Percentiles rank a stretch among this genome's conserved stretches.
Evolutionary conservation across 2,113 vertebrate genomes (phyloP).

Genomic region (Nasalis larvatus): DNA sequence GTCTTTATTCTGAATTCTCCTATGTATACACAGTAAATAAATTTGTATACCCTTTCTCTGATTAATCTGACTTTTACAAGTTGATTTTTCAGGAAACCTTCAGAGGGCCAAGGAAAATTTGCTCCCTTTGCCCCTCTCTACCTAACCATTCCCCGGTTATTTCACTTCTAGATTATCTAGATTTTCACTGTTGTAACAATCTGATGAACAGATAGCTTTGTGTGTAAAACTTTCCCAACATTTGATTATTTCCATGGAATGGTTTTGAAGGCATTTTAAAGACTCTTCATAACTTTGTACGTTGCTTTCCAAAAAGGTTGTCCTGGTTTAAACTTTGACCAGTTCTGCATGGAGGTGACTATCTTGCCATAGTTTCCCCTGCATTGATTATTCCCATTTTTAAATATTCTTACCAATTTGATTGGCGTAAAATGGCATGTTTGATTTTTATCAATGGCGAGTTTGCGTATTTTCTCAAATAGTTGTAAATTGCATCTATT

Average conservation of each 20-base stretch:
- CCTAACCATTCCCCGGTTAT: not conserved
- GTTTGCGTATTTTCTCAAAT: slow-evolving; percentile 18
- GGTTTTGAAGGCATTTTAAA: not conserved
- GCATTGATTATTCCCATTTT: not conserved
- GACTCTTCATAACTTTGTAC: not conserved
- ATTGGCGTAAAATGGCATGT: not conserved
- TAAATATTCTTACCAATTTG: not conserved
- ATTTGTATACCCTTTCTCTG: not conserved
- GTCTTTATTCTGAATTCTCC: not conserved
- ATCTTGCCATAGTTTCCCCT: not conserved
- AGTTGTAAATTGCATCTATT: not conserved
- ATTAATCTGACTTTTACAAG: not conserved
- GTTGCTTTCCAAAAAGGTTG: not conserved
- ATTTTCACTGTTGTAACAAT: not conserved
- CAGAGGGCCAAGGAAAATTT: not conserved
- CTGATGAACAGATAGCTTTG: not conserved
- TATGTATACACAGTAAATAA: not conserved
- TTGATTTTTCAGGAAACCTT: not conserved
- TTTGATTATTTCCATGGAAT: not conserved
- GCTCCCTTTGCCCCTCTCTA: not conserved
- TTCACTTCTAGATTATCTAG: not conserved
- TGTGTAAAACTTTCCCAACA: not conserved
- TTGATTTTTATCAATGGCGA: not conserved
- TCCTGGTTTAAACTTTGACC: not conserved
- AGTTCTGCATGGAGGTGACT: not conserved